Evolutionary conservation across 2,113 vertebrate genomes (phyloP).

Genomic region (Pangasianodon gigas): DNA sequence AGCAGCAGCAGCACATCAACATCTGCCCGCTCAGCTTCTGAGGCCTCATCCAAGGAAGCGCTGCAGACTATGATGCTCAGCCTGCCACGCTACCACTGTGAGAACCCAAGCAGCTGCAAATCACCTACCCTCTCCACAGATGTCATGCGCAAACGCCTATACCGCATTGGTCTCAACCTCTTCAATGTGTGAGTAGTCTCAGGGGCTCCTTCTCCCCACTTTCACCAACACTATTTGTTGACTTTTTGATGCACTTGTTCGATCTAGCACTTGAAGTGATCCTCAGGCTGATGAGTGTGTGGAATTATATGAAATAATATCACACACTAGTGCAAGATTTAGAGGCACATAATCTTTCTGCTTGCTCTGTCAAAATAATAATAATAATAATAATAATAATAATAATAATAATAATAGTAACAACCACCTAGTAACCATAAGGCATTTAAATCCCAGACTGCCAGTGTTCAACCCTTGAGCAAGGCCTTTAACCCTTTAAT

Average conservation of each 20-base stretch:
- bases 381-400: neutral
- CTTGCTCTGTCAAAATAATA: neutral
- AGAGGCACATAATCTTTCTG: neutral
- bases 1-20: constrained; percentile 93
- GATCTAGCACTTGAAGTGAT: neutral
- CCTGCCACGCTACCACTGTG: constrained; percentile 94
- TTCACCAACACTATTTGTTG: neutral
- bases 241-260: neutral
- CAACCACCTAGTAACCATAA: neutral
- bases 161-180: constrained; percentile 97
- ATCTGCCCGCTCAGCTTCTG: constrained; percentile 86
- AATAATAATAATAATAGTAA: neutral
- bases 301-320: neutral
- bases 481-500: neutral
- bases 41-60: constrained; percentile 87
- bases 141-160: constrained; percentile 93
- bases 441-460: neutral
- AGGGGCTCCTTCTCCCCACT: neutral
- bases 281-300: neutral
- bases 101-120: constrained; percentile 93
- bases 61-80: constrained; percentile 98
- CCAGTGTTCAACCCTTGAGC: neutral
- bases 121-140: constrained; percentile 96
- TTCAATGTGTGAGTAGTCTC: constrained; percentile 90
- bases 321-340: neutral